Percentiles rank a stretch among this genome's conserved stretches.
Evolutionary conservation across 2,888 invertebrate species (phyloP).

Genomic region (Brassicogethes aeneus): DNA sequence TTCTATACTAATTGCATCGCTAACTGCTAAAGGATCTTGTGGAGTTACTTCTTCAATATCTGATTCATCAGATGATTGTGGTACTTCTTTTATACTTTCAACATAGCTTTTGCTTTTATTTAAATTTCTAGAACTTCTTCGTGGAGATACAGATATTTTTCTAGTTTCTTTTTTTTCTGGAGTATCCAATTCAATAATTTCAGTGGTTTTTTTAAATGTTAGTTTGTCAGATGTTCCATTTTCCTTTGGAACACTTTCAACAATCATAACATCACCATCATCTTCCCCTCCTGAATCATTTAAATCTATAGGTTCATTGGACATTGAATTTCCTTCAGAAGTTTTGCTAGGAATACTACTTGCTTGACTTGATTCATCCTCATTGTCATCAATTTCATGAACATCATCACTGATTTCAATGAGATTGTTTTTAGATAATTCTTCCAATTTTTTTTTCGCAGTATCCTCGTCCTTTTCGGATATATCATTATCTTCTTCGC

Average conservation of each 20-base stretch:
- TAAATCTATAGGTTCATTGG: conserved; percentile 30
- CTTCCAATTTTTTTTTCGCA: neutral
- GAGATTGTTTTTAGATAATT: neutral
- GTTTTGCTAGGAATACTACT: conserved; percentile 3
- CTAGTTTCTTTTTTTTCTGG: conserved; percentile 39
- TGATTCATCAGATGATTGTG: conserved; percentile 42
- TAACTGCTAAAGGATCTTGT: conserved; percentile 48
- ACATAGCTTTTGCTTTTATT: conserved; percentile 47
- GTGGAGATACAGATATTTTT: conserved; percentile 35
- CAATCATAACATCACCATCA: conserved; percentile 34
- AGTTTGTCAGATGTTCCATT: conserved; percentile 26
- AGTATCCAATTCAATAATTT: conserved; percentile 32
- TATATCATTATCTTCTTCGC: conserved; percentile 14
- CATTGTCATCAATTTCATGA: conserved; percentile 28
- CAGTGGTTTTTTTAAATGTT: conserved; percentile 11
- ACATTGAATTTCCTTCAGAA: conserved; percentile 3
- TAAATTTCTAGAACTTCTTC: conserved; percentile 49
- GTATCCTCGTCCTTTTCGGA: neutral
- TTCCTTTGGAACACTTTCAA: conserved; percentile 29
- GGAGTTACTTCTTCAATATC: conserved; percentile 56
- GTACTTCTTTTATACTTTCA: conserved; percentile 38
- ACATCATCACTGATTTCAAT: conserved; percentile 19
- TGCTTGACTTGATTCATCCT: conserved; percentile 14
- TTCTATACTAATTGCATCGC: conserved; percentile 17
- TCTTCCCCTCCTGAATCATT: conserved; percentile 33